Conservation (phyloP, 2,113 vertebrate species). For the Crocuta crocuta region DNA sequence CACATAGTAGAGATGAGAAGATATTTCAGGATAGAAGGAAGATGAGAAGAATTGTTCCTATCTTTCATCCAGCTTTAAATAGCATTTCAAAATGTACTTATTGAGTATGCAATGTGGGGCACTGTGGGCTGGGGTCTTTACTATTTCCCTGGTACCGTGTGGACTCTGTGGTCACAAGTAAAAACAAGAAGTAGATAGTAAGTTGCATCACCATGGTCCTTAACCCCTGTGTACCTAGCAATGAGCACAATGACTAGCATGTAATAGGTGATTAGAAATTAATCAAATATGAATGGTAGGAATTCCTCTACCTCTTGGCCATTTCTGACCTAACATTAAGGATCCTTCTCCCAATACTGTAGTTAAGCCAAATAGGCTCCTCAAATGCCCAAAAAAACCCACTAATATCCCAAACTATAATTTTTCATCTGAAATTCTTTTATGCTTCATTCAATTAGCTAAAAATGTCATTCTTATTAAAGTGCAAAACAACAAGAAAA, state of each 20-base stretch:
- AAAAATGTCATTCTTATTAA: conserved; percentile 6
- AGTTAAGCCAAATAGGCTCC: neutral
- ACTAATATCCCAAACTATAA: neutral
- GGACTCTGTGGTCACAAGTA: neutral
- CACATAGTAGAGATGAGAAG: neutral
- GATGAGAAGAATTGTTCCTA: neutral
- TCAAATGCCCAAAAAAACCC: neutral
- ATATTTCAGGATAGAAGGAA: neutral
- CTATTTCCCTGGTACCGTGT: neutral
- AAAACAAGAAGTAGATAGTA: neutral
- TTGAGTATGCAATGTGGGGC: neutral
- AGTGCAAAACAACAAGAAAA: neutral
- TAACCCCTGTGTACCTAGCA: neutral
- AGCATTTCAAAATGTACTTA: neutral
- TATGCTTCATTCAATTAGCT: conserved; percentile 11
- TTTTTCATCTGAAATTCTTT: neutral
- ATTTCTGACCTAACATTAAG: neutral
- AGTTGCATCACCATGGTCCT: neutral
- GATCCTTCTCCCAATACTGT: neutral
- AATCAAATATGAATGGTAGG: neutral
- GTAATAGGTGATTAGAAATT: neutral
- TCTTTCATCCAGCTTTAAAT: neutral
- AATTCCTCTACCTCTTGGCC: neutral
- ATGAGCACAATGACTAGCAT: neutral
- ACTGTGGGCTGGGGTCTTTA: neutral